Base-by-base conservation (phyloP, 2,888 invertebrate species). In the Rhabditoides inermis region DNA sequence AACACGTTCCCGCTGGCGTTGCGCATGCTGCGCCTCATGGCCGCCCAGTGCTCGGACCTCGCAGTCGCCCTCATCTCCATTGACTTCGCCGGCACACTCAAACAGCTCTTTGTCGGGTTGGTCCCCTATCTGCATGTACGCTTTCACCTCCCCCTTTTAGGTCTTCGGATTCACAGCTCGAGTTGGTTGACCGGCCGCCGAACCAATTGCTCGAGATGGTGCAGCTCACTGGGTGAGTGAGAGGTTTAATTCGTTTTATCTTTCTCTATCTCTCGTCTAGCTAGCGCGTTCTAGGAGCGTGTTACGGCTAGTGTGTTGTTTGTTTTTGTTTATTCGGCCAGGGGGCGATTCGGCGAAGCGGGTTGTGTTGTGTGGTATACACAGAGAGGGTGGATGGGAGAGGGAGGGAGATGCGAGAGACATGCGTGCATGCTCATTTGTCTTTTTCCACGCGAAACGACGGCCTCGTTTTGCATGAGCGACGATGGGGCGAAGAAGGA, bases 161-260 rank as follows among this genome's bases (percentile, higher is more conserved):
- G 92, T 77, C 91, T 98, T 73, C 90, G 91, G 36, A 90, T 90
- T 76, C 27, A 27, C 48, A 57, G 45, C 65, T 79, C 45, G 80
- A 80, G 63, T 72, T 78, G 35, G 58, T 92, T 45, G 84, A 89
- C 2, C 85, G 94, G 56, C 86, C 88, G 48, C 92, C 95, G 0
- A 91, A 94, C 77, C 95, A 98, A 78, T 82, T 94, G 68, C 91
- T 91, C 78, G 98, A 98, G 81, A 89, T 98, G 58, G 94, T 95
- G 5, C 88, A 90, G 69, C 82, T 98, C 52, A 92, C 95, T 73
- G 94, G 90, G 79, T 81, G 65, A 30, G 51, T 37, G 37, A 23
- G 15, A 25, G 39, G 27, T 22, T 26, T 32, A 12, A 27, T 10
- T 18, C 5, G 5, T 47, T 30, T 4, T 37, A 28, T 26, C n/a